Conservation (phyloP, 1,140 invertebrate genomes). For the Yoshiicerus persimilis region DNA sequence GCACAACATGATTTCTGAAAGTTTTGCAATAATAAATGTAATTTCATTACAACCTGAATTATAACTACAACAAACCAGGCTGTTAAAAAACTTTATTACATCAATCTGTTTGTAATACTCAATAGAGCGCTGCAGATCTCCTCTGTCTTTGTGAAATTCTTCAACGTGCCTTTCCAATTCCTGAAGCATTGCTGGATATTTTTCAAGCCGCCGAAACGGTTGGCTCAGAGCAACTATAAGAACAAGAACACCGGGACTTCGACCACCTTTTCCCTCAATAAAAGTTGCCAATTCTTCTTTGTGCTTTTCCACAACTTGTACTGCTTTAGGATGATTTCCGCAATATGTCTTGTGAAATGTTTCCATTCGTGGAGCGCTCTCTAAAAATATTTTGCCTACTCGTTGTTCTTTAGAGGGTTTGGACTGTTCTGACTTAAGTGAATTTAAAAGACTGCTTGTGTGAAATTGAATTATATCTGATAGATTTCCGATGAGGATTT, state of each 20-base stretch:
- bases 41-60: background rate
- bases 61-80: too few species aligned
- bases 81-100: conserved; percentile 69
- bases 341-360: conserved; percentile 85
- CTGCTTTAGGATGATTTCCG: conserved; percentile 86
- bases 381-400: conserved; percentile 88
- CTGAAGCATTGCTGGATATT: conserved; percentile 90
- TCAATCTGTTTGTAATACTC: conserved; percentile 92
- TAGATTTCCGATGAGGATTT: conserved; percentile 82
- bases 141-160: conserved; percentile 91
- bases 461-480: conserved; percentile 81
- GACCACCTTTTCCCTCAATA: conserved; percentile 81
- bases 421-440: conserved; percentile 73
- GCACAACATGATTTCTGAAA: conserved; percentile 76
- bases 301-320: conserved; percentile 85
- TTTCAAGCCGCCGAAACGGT: conserved; percentile 91
- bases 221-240: conserved; percentile 90
- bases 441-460: conserved; percentile 69
- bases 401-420: conserved; percentile 73
- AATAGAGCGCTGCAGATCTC: conserved; percentile 91
- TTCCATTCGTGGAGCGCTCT: conserved; percentile 82
- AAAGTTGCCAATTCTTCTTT: conserved; percentile 82
- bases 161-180: conserved; percentile 93
- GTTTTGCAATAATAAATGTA: conserved; percentile 21
- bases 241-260: conserved; percentile 75